Percentiles rank a stretch among this genome's conserved stretches.
These are phyloP conservation scores for Holacanthella duospinosa DNA, from an alignment of 2,888 invertebrate genomes.

Conservation along the genomic window DNA sequence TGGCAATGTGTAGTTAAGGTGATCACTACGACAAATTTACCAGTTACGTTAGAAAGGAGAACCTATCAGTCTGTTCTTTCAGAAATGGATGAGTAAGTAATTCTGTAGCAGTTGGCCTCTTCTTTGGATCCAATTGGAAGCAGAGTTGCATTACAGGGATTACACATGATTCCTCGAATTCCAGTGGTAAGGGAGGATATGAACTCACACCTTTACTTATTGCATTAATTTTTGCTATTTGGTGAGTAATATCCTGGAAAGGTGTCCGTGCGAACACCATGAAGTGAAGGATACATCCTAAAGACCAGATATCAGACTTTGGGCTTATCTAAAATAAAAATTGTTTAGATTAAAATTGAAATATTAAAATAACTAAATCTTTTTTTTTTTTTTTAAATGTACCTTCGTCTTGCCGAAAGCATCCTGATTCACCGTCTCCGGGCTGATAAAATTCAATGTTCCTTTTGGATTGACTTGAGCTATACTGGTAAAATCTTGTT, in stretches of 20 bases:
- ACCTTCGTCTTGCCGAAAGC: constrained; percentile 38
- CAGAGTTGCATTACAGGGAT: constrained; percentile 59
- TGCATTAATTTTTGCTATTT: constrained; percentile 62
- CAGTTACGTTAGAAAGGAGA: too few species aligned
- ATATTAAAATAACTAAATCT: not conserved
- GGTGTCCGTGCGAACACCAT: constrained; percentile 83
- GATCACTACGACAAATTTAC: too few species aligned
- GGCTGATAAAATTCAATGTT: constrained; percentile 91
- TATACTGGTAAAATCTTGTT: constrained; percentile 78
- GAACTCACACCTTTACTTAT: constrained; percentile 63
- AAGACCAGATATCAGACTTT: constrained; percentile 93
- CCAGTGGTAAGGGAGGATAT: constrained; percentile 49
- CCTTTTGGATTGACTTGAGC: constrained; percentile 72
- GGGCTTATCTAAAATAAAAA: constrained; percentile 58
- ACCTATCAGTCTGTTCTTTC: not conserved
- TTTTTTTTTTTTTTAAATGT: constrained; percentile 4
- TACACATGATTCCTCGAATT: constrained; percentile 50
- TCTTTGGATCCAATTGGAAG: constrained; percentile 59
- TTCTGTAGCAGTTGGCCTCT: constrained; percentile 62
- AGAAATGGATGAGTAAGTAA: constrained; percentile 51
- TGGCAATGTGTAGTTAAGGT: too few species aligned
- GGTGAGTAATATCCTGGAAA: constrained; percentile 67
- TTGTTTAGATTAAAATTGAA: not conserved
- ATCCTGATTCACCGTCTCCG: constrained; percentile 60
- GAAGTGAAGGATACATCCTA: constrained; percentile 91